Conservation (phyloP, 2,888 invertebrate genomes). For the Platycheirus albimanus region DNA sequence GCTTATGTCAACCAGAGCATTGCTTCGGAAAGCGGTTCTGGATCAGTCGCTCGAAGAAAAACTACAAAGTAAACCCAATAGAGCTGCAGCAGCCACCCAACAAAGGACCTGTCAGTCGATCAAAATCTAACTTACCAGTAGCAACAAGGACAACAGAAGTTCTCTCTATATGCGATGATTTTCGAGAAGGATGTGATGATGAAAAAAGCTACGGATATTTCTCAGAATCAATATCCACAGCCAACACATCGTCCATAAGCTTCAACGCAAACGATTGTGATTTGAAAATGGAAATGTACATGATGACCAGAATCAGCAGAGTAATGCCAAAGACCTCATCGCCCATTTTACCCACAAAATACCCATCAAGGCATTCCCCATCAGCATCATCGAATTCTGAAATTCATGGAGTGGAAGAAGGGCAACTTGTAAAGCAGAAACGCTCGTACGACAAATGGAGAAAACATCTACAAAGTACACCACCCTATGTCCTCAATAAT, state of each 20-base stretch:
- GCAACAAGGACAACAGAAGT: conserved; percentile 52
- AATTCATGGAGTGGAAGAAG: neutral
- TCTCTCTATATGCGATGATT: conserved; percentile 79
- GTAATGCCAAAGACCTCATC: conserved; percentile 81
- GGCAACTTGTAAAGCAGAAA: neutral
- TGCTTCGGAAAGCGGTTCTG: conserved; percentile 17
- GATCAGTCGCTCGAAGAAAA: conserved; percentile 19
- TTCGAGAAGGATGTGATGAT: conserved; percentile 57
- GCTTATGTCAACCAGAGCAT: conserved; percentile 1
- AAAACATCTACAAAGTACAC: conserved; percentile 15
- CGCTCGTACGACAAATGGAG: conserved; percentile 49
- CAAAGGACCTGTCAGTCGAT: neutral
- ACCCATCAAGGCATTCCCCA: conserved; percentile 78
- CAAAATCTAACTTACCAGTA: conserved; percentile 30
- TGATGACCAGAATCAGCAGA: conserved; percentile 78
- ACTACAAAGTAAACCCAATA: conserved; percentile 12
- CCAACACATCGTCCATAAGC: conserved; percentile 48
- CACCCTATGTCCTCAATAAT: conserved; percentile 17
- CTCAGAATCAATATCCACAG: conserved; percentile 71
- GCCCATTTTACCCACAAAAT: conserved; percentile 77
- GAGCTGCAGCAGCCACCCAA: neutral
- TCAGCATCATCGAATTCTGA: conserved; percentile 25
- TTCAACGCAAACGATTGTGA: conserved; percentile 70
- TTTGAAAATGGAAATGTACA: conserved; percentile 81
- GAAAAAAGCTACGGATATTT: conserved; percentile 75